A percentile compares a stretch with the other conserved stretches of the same genome.
Evolutionary conservation across 2,797 vertebrate genomes (phyloP).

Genomic region (Threskiornis aethiopicus): DNA sequence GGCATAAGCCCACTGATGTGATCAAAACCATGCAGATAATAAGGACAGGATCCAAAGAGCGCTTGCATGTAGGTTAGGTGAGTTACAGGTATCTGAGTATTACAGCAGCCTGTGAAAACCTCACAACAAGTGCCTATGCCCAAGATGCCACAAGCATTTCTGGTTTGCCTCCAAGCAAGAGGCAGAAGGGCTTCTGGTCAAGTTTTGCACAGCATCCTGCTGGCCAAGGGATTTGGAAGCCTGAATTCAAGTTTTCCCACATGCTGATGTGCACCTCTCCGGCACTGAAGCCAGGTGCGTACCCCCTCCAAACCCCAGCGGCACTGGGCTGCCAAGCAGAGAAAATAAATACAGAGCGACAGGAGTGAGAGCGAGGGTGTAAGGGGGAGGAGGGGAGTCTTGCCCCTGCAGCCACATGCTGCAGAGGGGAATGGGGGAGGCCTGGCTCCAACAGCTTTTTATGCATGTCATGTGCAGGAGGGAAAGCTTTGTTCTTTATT

Average conservation of each 20-base stretch:
- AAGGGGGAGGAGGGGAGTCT: not conserved
- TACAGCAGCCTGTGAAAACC: not conserved
- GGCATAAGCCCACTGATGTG: not conserved
- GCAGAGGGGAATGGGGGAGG: too few species aligned
- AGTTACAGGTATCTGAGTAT: not conserved
- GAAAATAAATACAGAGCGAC: not conserved
- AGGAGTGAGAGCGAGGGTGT: not conserved
- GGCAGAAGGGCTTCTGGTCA: not conserved
- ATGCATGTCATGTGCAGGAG: not conserved
- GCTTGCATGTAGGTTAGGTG: not conserved
- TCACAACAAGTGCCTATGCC: accelerated
- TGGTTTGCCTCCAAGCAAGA: not conserved
- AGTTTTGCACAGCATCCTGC: not conserved
- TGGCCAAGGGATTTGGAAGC: not conserved
- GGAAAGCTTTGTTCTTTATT: not conserved
- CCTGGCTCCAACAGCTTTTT: not conserved
- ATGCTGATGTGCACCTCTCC: not conserved
- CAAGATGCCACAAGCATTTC: not conserved
- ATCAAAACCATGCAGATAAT: not conserved
- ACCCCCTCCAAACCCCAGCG: not conserved
- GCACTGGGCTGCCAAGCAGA: accelerated
- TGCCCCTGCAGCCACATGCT: accelerated
- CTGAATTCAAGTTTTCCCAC: accelerated
- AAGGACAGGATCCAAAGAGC: not conserved
- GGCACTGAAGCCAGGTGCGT: accelerated